Evolutionary conservation across 2,888 invertebrate species (phyloP).

Genomic region (Antheraea assamensis): DNA sequence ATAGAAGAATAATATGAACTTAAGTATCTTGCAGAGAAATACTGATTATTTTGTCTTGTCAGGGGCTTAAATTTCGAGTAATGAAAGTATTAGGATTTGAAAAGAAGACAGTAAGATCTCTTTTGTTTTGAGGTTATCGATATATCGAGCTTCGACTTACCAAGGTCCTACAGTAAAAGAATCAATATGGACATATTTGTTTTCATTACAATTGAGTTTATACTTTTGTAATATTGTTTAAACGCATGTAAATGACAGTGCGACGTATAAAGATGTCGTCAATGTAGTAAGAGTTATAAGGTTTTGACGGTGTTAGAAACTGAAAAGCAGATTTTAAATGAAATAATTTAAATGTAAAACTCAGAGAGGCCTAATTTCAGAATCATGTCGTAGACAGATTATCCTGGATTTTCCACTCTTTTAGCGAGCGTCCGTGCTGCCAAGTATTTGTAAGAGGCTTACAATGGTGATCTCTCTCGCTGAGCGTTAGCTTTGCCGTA

Average conservation of each 20-base stretch:
- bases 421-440: conserved; percentile 44
- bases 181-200: neutral
- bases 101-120: no score
- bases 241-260: neutral
- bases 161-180: no score
- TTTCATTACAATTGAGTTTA: neutral
- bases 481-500: conserved; percentile 23
- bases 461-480: conserved; percentile 44
- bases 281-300: conserved; percentile 12
- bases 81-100: no score
- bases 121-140: no score
- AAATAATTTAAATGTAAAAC: conserved; percentile 62
- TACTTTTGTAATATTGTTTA: neutral
- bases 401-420: conserved; percentile 69
- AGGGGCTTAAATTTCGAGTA: no score
- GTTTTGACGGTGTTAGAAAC: neutral
- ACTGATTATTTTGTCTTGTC: no score
- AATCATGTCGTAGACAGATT: conserved; percentile 71
- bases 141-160: no score
- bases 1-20: no score
- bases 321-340: conserved; percentile 31
- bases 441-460: conserved; percentile 62
- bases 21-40: no score
- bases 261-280: neutral
- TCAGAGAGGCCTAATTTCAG: conserved; percentile 60